Evolutionary conservation across 2,888 invertebrate species (phyloP).

Genomic region (Caenorhabditis imperialis): DNA sequence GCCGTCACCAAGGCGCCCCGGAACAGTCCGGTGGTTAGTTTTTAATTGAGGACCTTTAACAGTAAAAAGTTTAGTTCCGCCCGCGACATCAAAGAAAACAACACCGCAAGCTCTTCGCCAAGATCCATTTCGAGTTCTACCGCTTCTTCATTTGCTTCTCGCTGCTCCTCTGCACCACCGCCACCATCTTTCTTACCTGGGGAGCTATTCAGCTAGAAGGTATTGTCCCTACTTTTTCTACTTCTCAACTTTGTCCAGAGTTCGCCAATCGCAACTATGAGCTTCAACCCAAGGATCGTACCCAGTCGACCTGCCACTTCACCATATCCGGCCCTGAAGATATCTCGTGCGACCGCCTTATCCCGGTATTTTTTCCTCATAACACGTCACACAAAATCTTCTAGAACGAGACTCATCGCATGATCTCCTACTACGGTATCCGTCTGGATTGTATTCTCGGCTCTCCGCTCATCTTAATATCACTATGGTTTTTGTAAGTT

Average conservation of each 20-base stretch:
- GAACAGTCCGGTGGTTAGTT: constrained; percentile 4
- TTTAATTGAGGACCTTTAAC: neutral
- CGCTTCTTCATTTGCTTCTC: constrained; percentile 3
- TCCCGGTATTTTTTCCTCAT: neutral
- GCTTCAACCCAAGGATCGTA: neutral
- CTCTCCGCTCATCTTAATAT: constrained; percentile 22
- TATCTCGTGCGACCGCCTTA: neutral
- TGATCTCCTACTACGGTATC: constrained; percentile 25
- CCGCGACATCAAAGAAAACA: constrained; percentile 9
- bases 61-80: constrained; percentile 3
- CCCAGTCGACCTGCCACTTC: constrained; percentile 18
- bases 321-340: neutral
- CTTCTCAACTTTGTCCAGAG: constrained; percentile 5
- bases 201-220: constrained; percentile 33
- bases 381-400: neutral
- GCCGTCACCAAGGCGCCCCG: no score
- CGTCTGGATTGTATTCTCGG: constrained; percentile 21
- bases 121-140: constrained; percentile 1
- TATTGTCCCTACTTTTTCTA: constrained; percentile 1
- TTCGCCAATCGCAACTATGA: constrained; percentile 21
- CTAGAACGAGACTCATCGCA: constrained; percentile 2
- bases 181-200: constrained; percentile 13
- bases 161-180: neutral
- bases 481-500: constrained; percentile 28
- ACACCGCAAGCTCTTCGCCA: neutral